Conservation (phyloP, 2,113 vertebrate species). For the Ardeotis arabs region DNA sequence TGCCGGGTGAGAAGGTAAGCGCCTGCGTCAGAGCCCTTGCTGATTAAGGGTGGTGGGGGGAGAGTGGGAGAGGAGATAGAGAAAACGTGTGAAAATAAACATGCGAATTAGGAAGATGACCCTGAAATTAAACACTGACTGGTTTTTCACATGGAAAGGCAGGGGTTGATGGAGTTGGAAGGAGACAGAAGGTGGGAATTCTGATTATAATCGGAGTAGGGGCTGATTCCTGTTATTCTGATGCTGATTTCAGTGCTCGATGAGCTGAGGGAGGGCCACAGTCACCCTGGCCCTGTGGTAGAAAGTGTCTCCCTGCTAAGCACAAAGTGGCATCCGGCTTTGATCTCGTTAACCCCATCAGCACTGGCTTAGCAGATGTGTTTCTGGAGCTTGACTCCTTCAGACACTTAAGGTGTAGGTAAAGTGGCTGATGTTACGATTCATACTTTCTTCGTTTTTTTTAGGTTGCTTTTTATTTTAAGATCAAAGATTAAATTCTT, state of each 20-base stretch:
- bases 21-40: background rate
- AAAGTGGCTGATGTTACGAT: background rate
- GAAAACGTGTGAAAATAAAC: background rate
- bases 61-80: background rate
- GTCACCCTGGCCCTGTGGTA: background rate
- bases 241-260: background rate
- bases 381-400: background rate
- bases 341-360: constrained; percentile 35
- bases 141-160: background rate
- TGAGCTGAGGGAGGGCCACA: background rate
- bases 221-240: background rate
- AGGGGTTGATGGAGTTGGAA: background rate
- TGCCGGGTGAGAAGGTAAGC: background rate
- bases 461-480: background rate
- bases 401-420: background rate
- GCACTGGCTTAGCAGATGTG: background rate
- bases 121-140: background rate
- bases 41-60: rapidly evolving
- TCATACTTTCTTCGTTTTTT: background rate
- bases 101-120: background rate
- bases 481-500: background rate
- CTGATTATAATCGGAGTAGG: background rate
- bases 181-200: background rate
- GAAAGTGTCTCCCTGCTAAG: background rate
- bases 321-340: constrained; percentile 1